Evolutionary conservation across 2,113 vertebrate genomes (phyloP), one percentile per base, ranked within the genome.

Genomic region (Siniperca knerii): DNA sequence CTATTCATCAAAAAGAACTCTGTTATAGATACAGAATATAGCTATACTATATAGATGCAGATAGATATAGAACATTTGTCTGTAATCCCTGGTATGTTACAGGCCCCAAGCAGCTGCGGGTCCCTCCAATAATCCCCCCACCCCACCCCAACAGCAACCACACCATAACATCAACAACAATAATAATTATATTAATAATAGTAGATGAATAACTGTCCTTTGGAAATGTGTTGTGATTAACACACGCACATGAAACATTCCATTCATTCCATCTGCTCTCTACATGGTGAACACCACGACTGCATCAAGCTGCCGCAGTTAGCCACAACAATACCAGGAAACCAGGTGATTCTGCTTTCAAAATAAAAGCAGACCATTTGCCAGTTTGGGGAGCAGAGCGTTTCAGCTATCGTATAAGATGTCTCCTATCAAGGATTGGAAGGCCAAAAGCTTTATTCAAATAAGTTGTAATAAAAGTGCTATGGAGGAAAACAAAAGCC

Each of bases 181-280:
- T 4, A n/a, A 12, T 20, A 12, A 13, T 23, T 23, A 35, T 15
- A 15, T 2, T 18, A 25, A 40, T 10, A 16, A 25, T 8, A 33
- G 46, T 1, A 35, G 58, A 37, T 65, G 25, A n/a, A 29, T 8
- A n/a, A 37, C 21, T 76, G 42, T 52, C 11, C 10, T 72, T 44
- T 54, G 16, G 46, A 13, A 33, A 35, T n/a, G 0, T 7, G 67
- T 60, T 37, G 46, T 29, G 35, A 74, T 68, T 55, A 79, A 20
- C 5, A 8, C 66, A 72, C 1, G 46, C 55, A 68, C 2, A 60
- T 0, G 46, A 42, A 77, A 15, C n/a, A 61, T 71, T 65, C 40
- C 84, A 85, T 89, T 92, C 88, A 90, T 81, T 70, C 35, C 7
- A 50, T 87, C 65, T 82, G 42, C 44, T 58, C 50, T 77, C 62